Evolutionary conservation across 1,140 invertebrate genomes (phyloP), one percentile per base, ranked within the genome.

Genomic region (Calephelis nemesis): DNA sequence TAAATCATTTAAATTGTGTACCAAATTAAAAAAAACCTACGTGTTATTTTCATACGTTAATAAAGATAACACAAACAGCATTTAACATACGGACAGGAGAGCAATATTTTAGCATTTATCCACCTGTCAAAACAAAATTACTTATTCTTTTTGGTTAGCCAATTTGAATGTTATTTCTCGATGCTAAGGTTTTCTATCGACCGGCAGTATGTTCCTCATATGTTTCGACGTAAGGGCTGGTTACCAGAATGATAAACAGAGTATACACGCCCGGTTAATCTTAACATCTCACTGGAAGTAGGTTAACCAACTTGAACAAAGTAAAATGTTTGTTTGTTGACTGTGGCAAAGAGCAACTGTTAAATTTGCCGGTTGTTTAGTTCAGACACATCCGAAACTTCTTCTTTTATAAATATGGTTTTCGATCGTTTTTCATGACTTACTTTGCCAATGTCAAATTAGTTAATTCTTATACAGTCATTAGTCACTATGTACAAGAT

Each of bases 61-160:
- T 42, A 42, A 42, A 42, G 42, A 40, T 40, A 13, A 45, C 7
- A 64, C 63, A 50, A 65, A 45, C 30, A 40, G 42, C 49, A 58
- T 58, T 58, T 11, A 58, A 58, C 52, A 58, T 30, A 58, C 52
- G 19, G 52, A 58, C 52, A 58, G 52, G 30, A 11, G 52, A 15
- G 19, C 11, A 58, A 58, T 58, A 58, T 58, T 58, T 58, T 12
- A 49, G 64, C 52, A 66, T 66, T 52, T 66, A 54, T 66, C 64
- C 64, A 66, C 64, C 64, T 54, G 64, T 66, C 64, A 66, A 66
- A 66, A 66, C 64, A 66, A 58, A 40, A 66, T 66, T 66, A 52
- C 50, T 40, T 66, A 30, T 66, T 12, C 8, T 45, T 66, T 45
- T 11, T 52, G 47, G 19, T 47, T 58, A 52, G 19, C 47, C 10